Evolutionary conservation across 2,113 vertebrate genomes (phyloP).

Genomic region (Ellobius talpinus): DNA sequence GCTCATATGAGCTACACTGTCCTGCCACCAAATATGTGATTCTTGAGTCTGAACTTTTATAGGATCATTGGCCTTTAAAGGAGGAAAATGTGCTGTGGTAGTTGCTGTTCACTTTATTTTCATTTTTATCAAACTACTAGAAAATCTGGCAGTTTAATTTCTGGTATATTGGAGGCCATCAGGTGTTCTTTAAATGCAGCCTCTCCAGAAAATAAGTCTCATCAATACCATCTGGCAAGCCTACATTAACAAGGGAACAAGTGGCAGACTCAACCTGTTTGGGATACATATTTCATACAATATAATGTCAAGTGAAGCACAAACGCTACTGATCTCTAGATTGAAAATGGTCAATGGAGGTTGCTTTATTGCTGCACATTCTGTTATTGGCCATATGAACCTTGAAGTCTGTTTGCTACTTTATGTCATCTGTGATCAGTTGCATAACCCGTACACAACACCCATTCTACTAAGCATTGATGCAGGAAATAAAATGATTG

Average conservation of each 20-base stretch:
- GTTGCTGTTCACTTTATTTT: not conserved
- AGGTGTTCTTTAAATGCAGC: conserved; percentile 75
- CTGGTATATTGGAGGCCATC: conserved; percentile 64
- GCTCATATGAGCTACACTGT: not conserved
- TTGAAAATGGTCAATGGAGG: conserved; percentile 59
- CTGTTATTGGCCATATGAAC: conserved; percentile 57
- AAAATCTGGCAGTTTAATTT: conserved; percentile 70
- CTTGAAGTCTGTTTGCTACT: not conserved
- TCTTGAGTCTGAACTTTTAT: not conserved
- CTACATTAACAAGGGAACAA: conserved; percentile 36
- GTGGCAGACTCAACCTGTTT: conserved; percentile 57
- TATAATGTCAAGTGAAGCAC: conserved; percentile 19
- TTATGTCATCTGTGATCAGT: conserved; percentile 54
- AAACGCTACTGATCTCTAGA: conserved; percentile 19
- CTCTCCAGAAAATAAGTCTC: conserved; percentile 75
- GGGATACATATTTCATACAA: conserved; percentile 3
- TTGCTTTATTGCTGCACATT: conserved; percentile 5
- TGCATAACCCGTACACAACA: conserved; percentile 57
- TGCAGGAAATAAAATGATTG: conserved; percentile 25
- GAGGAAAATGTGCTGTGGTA: not conserved
- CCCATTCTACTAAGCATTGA: conserved; percentile 53
- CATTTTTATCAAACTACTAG: conserved; percentile 60
- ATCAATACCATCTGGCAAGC: conserved; percentile 69
- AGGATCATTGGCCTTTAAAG: not conserved
- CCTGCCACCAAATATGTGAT: not conserved